phyloP scores from a whole-genome alignment of 2,113 vertebrate species.

The Oenanthe oenanthe region DNA sequence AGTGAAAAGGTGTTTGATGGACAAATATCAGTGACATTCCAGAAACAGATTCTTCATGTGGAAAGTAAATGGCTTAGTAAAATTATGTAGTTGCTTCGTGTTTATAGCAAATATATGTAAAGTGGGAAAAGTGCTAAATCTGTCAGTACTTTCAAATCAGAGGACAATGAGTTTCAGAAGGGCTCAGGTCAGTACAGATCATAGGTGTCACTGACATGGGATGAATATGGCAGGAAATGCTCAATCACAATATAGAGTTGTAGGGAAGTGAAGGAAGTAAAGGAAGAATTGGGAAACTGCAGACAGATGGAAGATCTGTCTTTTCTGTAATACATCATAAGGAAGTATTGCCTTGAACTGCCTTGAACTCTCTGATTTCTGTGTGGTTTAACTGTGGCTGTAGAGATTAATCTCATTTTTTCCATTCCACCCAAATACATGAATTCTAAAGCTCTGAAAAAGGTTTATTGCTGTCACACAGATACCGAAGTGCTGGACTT shows the following conservation, averaged over 20 bases:
- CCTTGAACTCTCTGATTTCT: neutral
- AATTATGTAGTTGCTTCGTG: neutral
- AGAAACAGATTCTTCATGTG: neutral
- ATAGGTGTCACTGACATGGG: neutral
- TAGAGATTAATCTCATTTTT: neutral
- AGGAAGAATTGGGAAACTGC: neutral
- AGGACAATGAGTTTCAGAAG: neutral
- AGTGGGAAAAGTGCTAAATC: neutral
- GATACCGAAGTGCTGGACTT: neutral
- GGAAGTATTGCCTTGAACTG: neutral
- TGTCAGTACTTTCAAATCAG: neutral
- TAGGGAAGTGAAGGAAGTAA: neutral
- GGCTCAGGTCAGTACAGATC: neutral
- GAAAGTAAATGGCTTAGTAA: neutral
- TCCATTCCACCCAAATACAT: neutral
- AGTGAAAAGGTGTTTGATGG: neutral
- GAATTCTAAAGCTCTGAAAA: neutral
- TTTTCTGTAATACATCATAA: neutral
- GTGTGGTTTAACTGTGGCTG: neutral
- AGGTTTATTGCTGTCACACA: neutral
- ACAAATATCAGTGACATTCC: neutral
- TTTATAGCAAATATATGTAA: neutral
- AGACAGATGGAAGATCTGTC: neutral
- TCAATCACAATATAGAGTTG: rapidly evolving
- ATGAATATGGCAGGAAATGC: neutral